Evolutionary conservation across 2,113 vertebrate genomes (phyloP).

Genomic region (Etheostoma spectabile): DNA sequence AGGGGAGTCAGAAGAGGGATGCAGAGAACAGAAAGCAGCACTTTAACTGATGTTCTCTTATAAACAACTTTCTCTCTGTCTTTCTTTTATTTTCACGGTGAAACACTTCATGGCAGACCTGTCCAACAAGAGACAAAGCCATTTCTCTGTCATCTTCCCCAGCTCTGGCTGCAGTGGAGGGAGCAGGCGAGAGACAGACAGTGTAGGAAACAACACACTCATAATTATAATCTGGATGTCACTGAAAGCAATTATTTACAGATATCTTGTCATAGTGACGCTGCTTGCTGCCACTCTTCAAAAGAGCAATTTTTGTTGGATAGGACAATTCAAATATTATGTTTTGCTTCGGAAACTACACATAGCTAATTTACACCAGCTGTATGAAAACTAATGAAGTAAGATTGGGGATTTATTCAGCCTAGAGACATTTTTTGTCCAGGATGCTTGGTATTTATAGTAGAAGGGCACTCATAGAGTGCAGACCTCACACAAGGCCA

Average conservation of each 20-base stretch:
- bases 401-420: neutral
- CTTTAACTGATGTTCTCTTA: conserved; percentile 72
- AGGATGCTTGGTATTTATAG: neutral
- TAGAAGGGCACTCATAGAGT: neutral
- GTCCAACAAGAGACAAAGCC: conserved; percentile 58
- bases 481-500: too few relatives aligned
- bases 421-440: neutral
- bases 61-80: conserved; percentile 61
- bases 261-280: conserved; percentile 36
- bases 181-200: conserved; percentile 41
- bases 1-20: conserved; percentile 41
- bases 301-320: neutral
- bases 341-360: neutral
- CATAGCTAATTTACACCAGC: neutral
- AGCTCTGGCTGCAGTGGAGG: conserved; percentile 39
- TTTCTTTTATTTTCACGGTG: conserved; percentile 50
- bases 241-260: conserved; percentile 64
- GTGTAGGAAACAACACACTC: conserved; percentile 46
- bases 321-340: conserved; percentile 3
- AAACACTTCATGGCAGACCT: conserved; percentile 54
- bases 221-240: conserved; percentile 68
- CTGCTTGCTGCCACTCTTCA: conserved; percentile 17
- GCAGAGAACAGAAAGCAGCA: conserved; percentile 51
- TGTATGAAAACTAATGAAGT: neutral
- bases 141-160: conserved; percentile 53